These are phyloP conservation scores for Oophaga pumilio DNA, from an alignment of 2,113 vertebrate species.

Conservation along the genomic window DNA sequence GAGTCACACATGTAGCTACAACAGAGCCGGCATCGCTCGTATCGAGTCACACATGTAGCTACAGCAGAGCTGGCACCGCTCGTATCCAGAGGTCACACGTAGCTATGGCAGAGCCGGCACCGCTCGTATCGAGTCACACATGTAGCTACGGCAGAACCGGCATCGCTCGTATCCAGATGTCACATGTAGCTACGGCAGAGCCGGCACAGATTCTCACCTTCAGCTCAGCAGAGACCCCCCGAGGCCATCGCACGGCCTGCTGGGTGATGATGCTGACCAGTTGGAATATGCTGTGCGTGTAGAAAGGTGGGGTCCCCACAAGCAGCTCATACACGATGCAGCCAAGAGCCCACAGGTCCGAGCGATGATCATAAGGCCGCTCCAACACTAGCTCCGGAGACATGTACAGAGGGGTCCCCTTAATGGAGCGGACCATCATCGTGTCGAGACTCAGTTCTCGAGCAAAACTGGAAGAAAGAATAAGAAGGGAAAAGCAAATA, in stretches of 20 bases:
- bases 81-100: no score
- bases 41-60: no score
- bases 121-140: no score
- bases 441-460: slow-evolving; percentile 94
- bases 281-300: slow-evolving; percentile 92
- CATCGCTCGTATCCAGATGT: no score
- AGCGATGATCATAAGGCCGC: slow-evolving; percentile 90
- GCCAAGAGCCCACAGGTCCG: slow-evolving; percentile 94
- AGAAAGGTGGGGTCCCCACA: slow-evolving; percentile 91
- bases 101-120: no score
- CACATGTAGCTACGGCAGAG: no score
- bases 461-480: slow-evolving; percentile 79
- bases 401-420: slow-evolving; percentile 97
- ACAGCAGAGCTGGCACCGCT: no score
- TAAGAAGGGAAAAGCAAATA: not conserved
- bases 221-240: slow-evolving; percentile 80
- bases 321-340: slow-evolving; percentile 96
- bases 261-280: slow-evolving; percentile 89
- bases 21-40: no score
- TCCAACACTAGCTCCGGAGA: slow-evolving; percentile 94
- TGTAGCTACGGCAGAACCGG: no score
- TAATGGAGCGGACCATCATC: slow-evolving; percentile 93
- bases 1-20: no score
- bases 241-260: slow-evolving; percentile 87
- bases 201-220: slow-evolving; percentile 69